These are phyloP conservation scores for Polydrusus cervinus DNA, from an alignment of 2,888 invertebrate species.

Conservation along the genomic window DNA sequence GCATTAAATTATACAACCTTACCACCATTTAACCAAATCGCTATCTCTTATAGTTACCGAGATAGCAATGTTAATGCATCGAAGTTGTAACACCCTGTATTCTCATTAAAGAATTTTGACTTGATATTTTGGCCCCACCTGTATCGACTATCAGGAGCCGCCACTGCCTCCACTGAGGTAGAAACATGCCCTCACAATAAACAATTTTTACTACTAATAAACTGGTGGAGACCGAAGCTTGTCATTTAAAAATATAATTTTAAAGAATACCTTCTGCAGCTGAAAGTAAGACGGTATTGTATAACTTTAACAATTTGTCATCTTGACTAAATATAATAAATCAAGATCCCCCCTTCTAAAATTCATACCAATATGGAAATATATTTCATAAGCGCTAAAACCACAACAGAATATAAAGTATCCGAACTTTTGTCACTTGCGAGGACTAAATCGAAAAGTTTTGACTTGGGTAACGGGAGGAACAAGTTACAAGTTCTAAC, in stretches of 20 bases:
- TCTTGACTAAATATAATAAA: constrained; percentile 48
- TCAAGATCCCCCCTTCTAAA: constrained; percentile 40
- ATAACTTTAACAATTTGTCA: constrained; percentile 51
- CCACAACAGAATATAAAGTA: constrained; percentile 59
- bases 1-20: too few species aligned
- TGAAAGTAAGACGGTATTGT: constrained; percentile 39
- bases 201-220: constrained; percentile 1
- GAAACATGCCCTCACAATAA: too few species aligned
- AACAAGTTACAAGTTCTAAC: constrained; percentile 43
- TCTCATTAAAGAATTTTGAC: too few species aligned
- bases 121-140: too few species aligned
- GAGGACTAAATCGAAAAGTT: constrained; percentile 58
- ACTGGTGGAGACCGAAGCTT: too few species aligned
- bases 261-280: constrained; percentile 37
- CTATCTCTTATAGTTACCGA: too few species aligned
- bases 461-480: constrained; percentile 47
- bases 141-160: too few species aligned
- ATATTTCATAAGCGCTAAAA: constrained; percentile 61
- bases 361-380: constrained; percentile 56
- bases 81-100: too few species aligned
- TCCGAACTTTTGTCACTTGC: constrained; percentile 57
- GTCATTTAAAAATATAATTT: constrained; percentile 11
- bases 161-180: too few species aligned
- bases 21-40: too few species aligned
- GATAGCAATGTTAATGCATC: too few species aligned